Evolutionary conservation across 2,888 invertebrate species (phyloP).

Genomic region (Drosophila rellima): DNA sequence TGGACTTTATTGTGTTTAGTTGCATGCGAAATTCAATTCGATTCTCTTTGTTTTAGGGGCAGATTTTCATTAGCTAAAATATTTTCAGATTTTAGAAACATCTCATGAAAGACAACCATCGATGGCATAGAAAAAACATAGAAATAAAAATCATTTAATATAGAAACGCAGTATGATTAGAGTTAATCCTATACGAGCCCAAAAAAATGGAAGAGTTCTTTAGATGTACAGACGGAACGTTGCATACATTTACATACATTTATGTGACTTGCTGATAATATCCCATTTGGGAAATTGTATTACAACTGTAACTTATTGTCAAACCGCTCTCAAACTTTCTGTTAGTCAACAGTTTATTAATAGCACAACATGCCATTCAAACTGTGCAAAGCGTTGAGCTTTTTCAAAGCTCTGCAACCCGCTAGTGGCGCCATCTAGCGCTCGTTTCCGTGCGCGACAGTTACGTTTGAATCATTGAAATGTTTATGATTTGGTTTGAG

Average conservation of each 20-base stretch:
- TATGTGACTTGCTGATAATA: not conserved
- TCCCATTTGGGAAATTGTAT: not conserved
- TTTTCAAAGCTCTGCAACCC: not conserved
- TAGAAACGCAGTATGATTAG: no score
- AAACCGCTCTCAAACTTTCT: not conserved
- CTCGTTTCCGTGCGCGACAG: not conserved
- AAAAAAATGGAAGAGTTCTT: no score
- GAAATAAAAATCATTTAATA: no score
- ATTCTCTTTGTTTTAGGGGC: no score
- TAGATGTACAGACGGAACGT: not conserved
- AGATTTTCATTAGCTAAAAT: no score
- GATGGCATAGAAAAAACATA: no score
- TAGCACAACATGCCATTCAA: not conserved
- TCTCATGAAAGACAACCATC: not conserved
- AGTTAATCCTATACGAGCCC: no score
- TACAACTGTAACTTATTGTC: not conserved
- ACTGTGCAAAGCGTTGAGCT: constrained; percentile 21
- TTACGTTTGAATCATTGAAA: constrained; percentile 19
- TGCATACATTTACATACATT: not conserved
- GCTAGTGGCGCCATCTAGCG: constrained; percentile 25
- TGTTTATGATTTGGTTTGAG: not conserved
- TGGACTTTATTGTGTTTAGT: not conserved
- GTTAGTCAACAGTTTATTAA: not conserved
- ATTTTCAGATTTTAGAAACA: not conserved
- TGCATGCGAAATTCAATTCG: not conserved